Percentiles rank a stretch among this genome's conserved stretches.
phyloP scores from a whole-genome alignment of 2,888 invertebrate genomes.

The Alloscopus bannaensis region DNA sequence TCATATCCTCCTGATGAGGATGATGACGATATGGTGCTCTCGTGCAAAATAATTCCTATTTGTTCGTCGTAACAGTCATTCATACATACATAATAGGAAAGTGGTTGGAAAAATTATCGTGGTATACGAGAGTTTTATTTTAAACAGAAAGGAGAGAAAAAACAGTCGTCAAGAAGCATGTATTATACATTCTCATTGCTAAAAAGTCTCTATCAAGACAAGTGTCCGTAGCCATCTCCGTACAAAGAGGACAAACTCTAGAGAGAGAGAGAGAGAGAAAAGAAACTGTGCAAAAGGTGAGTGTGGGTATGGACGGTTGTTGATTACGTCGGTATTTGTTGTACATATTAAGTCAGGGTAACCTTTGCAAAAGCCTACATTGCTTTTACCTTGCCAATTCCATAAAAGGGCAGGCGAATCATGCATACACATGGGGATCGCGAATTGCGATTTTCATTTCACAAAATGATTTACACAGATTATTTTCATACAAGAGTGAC shows the following conservation, averaged over 20 bases:
- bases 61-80: conserved; percentile 35
- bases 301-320: conserved; percentile 36
- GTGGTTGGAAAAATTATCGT: conserved; percentile 56
- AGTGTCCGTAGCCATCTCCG: too few species aligned
- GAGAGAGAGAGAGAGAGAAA: too few species aligned
- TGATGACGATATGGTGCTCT: too few species aligned
- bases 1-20: too few species aligned
- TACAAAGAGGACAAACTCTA: too few species aligned
- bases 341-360: conserved; percentile 66
- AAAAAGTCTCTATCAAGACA: too few species aligned
- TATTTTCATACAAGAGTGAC: conserved; percentile 29
- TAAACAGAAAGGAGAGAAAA: conserved; percentile 10
- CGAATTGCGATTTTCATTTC: conserved; percentile 57
- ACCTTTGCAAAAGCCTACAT: conserved; percentile 72
- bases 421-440: conserved; percentile 48
- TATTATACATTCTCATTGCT: too few species aligned
- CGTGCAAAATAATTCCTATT: conserved; percentile 36
- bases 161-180: neutral
- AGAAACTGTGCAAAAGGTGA: conserved; percentile 48
- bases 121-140: conserved; percentile 24
- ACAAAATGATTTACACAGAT: conserved; percentile 60
- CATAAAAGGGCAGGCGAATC: conserved; percentile 71
- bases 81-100: conserved; percentile 59
- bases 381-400: conserved; percentile 73
- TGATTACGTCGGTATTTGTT: conserved; percentile 61